Evolutionary conservation across 2,113 vertebrate genomes (phyloP), one percentile per base, ranked within the genome.

Genomic region (Origma solitaria): DNA sequence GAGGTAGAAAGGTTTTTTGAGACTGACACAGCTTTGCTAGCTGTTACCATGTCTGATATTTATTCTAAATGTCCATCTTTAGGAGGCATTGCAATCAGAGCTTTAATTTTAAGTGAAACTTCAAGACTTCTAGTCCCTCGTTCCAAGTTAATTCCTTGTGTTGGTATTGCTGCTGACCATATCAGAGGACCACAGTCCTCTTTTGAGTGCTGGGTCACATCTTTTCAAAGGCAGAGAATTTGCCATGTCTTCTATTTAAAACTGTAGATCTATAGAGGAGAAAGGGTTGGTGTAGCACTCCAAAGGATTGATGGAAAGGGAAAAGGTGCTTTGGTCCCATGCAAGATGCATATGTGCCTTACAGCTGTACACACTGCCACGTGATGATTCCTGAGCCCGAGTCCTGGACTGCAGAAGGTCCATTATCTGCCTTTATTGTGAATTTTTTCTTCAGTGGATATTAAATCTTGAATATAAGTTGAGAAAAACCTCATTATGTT

Each of bases 1-100:
- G 71, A 75, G 77, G 88, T 96, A 95, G 88, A 94, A 97, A 64
- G 75, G 50, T 35, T 94, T 95, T 89, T 60, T 91, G 62, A 95
- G 65, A 89, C 51, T 77, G 65, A 95, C 35, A 68, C 38, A 50
- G 47, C 30, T 47, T 84, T 83, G 75, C 30, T 54, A 56, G 56
- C 14, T 88, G 15, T 73, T 42, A 51, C 53, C 2, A 9, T 40
- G 9, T 66, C 40, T 57, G 37, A 7, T 71, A 35, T 82, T 86
- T 86, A 82, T 81, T 27, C 47, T 64, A 47, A 54, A 49, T 86
- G 38, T 78, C n/a, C 38, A 51, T 27, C 8, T 60, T 78, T 27
- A 71, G 49, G 13, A 82, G 9, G 76, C 27, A 38, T 72, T 79
- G n/a, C 25, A 61, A 27, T 87, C 27, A 79, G 30, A 76, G 17